Conservation (phyloP, 92 coral and sea anemone genomes). For the Isaurus tuberculatus region DNA sequence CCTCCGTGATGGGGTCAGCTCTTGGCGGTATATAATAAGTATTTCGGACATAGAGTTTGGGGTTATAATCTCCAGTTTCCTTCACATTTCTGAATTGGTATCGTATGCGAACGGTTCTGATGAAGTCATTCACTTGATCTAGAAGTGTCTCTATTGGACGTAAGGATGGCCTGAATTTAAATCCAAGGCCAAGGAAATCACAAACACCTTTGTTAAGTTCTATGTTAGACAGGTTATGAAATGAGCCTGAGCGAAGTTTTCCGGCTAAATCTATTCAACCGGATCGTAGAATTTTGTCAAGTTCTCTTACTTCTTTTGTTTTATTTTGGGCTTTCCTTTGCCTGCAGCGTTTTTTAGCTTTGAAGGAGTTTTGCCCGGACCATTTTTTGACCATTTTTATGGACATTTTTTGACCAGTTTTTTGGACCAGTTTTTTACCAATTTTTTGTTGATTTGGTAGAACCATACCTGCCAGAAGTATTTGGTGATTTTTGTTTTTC, state of each 20-base stretch:
- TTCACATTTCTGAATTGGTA: no score
- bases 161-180: slow-evolving; percentile 17
- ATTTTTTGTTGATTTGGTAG: neutral
- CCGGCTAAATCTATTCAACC: slow-evolving; percentile 13
- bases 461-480: neutral
- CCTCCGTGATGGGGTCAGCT: slow-evolving; percentile 28
- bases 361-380: neutral
- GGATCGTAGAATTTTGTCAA: neutral
- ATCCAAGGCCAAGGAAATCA: slow-evolving; percentile 23
- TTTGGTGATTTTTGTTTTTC: neutral
- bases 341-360: slow-evolving; percentile 7
- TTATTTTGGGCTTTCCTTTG: slow-evolving; percentile 24
- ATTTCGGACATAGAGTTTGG: slow-evolving; percentile 15
- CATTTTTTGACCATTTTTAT: no score
- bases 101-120: no score
- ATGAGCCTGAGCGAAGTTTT: slow-evolving; percentile 13
- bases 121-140: slow-evolving; percentile 39
- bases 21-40: slow-evolving; percentile 4
- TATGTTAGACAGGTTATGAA: neutral
- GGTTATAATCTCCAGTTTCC: no score
- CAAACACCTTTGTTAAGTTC: neutral
- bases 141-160: slow-evolving; percentile 13
- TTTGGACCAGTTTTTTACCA: slow-evolving; percentile 1
- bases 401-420: no score
- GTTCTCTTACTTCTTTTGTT: slow-evolving; percentile 14